Percentiles rank a stretch among this genome's conserved stretches.
These are phyloP conservation scores for Drosophila barbarae DNA, from an alignment of 2,888 invertebrate species.

Conservation along the genomic window DNA sequence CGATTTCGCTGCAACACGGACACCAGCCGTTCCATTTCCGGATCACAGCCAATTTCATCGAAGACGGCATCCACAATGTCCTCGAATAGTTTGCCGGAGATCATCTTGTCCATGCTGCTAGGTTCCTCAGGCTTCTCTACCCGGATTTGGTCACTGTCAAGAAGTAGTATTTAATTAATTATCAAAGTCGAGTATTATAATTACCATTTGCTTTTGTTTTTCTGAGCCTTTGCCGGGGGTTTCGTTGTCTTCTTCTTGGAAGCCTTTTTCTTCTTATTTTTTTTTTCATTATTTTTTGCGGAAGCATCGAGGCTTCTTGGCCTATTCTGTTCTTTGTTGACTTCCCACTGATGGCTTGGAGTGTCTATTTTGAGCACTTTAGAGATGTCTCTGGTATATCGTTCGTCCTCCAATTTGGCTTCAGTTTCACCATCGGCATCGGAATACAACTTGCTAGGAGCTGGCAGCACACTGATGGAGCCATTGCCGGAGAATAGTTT, in stretches of 20 bases:
- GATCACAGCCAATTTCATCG: slow-evolving; percentile 64
- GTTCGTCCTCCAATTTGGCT: slow-evolving; percentile 6
- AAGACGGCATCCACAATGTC: slow-evolving; percentile 72
- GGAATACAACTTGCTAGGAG: neutral
- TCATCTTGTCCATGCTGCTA: slow-evolving; percentile 55
- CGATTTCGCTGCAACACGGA: slow-evolving; percentile 68
- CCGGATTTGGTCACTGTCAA: neutral
- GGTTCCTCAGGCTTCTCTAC: neutral
- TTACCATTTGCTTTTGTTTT: slow-evolving; percentile 5
- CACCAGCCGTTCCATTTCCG: slow-evolving; percentile 63
- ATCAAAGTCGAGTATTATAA: neutral
- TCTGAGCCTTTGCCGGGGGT: neutral
- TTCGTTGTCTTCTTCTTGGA: neutral
- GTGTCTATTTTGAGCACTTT: neutral
- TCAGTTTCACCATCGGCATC: slow-evolving; percentile 8
- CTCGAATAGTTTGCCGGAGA: slow-evolving; percentile 69
- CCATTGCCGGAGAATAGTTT: slow-evolving; percentile 71
- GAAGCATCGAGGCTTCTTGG: neutral
- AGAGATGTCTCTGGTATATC: neutral
- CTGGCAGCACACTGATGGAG: slow-evolving; percentile 60
- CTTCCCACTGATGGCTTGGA: neutral
- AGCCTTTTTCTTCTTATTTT: neutral
- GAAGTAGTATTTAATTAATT: neutral
- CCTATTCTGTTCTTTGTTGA: neutral
- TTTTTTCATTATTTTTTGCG: neutral